Conservation (phyloP, 2,797 vertebrate genomes). For the Microctenopoma stevenorrisi region DNA sequence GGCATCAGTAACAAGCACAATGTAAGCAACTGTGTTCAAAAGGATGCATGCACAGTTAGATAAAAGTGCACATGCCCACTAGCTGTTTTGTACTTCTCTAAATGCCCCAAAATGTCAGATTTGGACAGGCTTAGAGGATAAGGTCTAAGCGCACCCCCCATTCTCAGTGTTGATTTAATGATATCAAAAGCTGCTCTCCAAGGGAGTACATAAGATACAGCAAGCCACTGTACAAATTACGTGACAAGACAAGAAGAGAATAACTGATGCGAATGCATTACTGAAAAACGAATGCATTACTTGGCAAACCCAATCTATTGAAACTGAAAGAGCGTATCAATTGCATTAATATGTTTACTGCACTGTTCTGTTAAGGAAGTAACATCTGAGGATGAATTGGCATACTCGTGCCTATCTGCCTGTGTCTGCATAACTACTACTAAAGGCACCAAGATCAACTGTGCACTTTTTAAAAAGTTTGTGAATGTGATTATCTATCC, state of each 20-base stretch:
- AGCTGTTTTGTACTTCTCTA: slow-evolving; percentile 27
- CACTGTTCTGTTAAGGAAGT: slow-evolving; percentile 29
- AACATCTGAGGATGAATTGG: slow-evolving; percentile 9
- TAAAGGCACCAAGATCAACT: slow-evolving; percentile 7
- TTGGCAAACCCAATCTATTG: slow-evolving; percentile 46
- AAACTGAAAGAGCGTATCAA: slow-evolving; percentile 50
- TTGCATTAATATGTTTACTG: slow-evolving; percentile 39
- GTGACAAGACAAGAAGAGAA: slow-evolving; percentile 14
- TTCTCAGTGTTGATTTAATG: slow-evolving; percentile 31
- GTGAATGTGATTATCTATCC: slow-evolving; percentile 19
- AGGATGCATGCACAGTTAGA: slow-evolving; percentile 17
- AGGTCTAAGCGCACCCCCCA: slow-evolving; percentile 30
- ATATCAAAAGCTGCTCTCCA: slow-evolving; percentile 46
- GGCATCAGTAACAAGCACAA: slow-evolving; percentile 1
- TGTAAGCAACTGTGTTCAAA: slow-evolving; percentile 8
- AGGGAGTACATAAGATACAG: slow-evolving; percentile 14
- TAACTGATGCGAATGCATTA: slow-evolving; percentile 31
- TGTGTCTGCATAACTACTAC: slow-evolving; percentile 55
- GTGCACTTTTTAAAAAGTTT: slow-evolving; percentile 40
- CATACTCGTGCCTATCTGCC: slow-evolving; percentile 47
- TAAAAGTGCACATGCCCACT: slow-evolving; percentile 22
- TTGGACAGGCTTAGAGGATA: slow-evolving; percentile 55
- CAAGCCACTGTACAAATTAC: slow-evolving; percentile 28
- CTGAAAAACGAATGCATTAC: slow-evolving; percentile 44
- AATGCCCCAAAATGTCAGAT: slow-evolving; percentile 43